Evolutionary conservation across 2,113 vertebrate species (phyloP), one percentile per base, ranked within the genome.

Genomic region (Pyrgilauda ruficollis): DNA sequence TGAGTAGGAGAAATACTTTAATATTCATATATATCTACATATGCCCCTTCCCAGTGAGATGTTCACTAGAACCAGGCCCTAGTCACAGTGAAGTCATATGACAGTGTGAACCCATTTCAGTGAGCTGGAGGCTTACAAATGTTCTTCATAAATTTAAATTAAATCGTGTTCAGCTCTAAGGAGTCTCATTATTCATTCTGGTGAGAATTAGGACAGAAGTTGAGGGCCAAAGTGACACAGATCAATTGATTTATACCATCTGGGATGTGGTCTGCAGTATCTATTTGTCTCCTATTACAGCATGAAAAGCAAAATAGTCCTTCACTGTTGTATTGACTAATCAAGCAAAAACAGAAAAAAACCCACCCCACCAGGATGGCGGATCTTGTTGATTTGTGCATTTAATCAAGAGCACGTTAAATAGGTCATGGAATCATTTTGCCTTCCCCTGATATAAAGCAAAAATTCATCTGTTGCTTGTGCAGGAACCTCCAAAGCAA

Each of bases 381-480:
- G 41, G 37, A 30, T 82, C 87, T 84, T 89, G 59, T 53, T 84
- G 63, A n/a, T 53, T 73, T 77, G 66, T 91, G 19, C n/a, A 52
- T 80, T 89, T 76, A 91, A 89, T 82, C 62, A 79, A 87, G 19
- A 74, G 39, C 20, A 90, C 31, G 9, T 46, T 64, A 66, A 81
- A 67, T 46, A 90, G 81, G 56, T 81, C 66, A 59, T 55, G 81
- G 59, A 64, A 82, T 89, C 41, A 4, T 72, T 96, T 92, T 81
- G 44, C 93, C 41, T 94, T 93, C 72, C 83, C 50, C 31, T 90
- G 61, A 88, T 81, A 39, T 64, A 96, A 94, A 94, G 75, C 44
- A 87, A 59, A 95, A 55, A 80, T 23, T 83, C 76, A 67, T 90
- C 67, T 82, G 69, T 83, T 69, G 70, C 88, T 94, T 95, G 13